A percentile compares a stretch with the other conserved stretches of the same genome.
Conservation (phyloP, 2,797 vertebrate genomes). For the Aulostomus chinensis region DNA sequence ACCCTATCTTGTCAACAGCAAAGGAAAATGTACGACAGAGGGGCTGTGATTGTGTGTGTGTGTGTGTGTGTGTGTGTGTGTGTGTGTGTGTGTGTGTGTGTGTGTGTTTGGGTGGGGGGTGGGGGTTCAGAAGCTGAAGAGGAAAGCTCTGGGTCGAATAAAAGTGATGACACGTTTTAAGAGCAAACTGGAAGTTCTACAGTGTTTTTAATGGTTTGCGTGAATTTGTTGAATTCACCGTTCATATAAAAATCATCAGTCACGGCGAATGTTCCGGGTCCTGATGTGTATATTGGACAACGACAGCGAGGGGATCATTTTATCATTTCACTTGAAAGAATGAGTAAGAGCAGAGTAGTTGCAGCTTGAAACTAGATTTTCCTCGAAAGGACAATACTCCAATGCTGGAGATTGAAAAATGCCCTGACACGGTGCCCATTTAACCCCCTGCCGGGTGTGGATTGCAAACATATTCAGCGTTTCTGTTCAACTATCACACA, state of each 20-base stretch:
- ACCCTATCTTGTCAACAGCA: constrained; percentile 58
- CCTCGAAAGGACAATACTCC: too few relatives aligned
- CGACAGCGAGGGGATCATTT: constrained; percentile 15
- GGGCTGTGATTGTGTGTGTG: constrained; percentile 36
- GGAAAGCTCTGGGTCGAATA: constrained; percentile 17
- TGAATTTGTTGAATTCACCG: constrained; percentile 52
- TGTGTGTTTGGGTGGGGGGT: background rate
- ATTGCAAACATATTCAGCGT: constrained; percentile 30
- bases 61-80: too few relatives aligned
- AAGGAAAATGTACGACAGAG: constrained; percentile 51
- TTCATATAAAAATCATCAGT: constrained; percentile 41
- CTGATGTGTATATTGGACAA: too few relatives aligned
- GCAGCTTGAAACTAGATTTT: constrained; percentile 21
- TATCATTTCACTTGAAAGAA: constrained; percentile 28
- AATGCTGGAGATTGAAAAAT: too few relatives aligned
- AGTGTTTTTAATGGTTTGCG: constrained; percentile 24
- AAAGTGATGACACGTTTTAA: constrained; percentile 57
- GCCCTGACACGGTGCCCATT: too few relatives aligned
- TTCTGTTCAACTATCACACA: too few relatives aligned
- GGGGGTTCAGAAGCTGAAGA: background rate
- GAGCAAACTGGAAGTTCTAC: constrained; percentile 38
- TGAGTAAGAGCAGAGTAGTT: too few relatives aligned
- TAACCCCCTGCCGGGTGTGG: too few relatives aligned
- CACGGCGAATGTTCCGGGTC: constrained; percentile 23
- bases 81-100: too few relatives aligned